Evolutionary conservation across 2,888 invertebrate species (phyloP).

Genomic region (Cremastinae sp.): DNA sequence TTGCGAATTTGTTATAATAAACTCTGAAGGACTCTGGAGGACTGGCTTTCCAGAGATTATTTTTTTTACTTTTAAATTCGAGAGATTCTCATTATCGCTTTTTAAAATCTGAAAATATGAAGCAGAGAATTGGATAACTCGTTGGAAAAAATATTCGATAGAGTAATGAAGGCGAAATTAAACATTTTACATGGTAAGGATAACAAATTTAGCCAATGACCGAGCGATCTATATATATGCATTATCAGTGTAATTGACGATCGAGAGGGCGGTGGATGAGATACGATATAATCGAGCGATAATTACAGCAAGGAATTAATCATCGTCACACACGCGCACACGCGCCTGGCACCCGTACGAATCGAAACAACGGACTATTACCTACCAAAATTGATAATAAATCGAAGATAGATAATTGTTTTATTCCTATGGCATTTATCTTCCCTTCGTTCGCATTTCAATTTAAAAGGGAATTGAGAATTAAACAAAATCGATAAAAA

Average conservation of each 20-base stretch:
- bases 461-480: slow-evolving; percentile 9
- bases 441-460: slow-evolving; percentile 30
- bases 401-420: slow-evolving; percentile 57
- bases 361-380: slow-evolving; percentile 40
- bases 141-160: slow-evolving; percentile 3
- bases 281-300: slow-evolving; percentile 53
- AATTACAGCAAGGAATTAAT: slow-evolving; percentile 59
- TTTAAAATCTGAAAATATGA: too few species aligned
- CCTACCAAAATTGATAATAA: slow-evolving; percentile 52
- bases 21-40: too few species aligned
- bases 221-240: slow-evolving; percentile 62
- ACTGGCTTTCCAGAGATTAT: too few species aligned
- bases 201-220: slow-evolving; percentile 53
- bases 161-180: slow-evolving; percentile 36
- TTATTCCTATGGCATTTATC: slow-evolving; percentile 40
- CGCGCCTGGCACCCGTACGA: slow-evolving; percentile 10
- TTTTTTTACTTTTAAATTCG: too few species aligned
- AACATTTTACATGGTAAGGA: slow-evolving; percentile 39
- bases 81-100: too few species aligned
- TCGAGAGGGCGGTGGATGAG: slow-evolving; percentile 13
- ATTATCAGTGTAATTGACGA: slow-evolving; percentile 49
- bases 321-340: slow-evolving; percentile 27
- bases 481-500: background rate
- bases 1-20: too few species aligned
- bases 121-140: slow-evolving; percentile 13